These are phyloP conservation scores for Lepidurus arcticus DNA, from an alignment of 1,140 invertebrate species.

Conservation along the genomic window DNA sequence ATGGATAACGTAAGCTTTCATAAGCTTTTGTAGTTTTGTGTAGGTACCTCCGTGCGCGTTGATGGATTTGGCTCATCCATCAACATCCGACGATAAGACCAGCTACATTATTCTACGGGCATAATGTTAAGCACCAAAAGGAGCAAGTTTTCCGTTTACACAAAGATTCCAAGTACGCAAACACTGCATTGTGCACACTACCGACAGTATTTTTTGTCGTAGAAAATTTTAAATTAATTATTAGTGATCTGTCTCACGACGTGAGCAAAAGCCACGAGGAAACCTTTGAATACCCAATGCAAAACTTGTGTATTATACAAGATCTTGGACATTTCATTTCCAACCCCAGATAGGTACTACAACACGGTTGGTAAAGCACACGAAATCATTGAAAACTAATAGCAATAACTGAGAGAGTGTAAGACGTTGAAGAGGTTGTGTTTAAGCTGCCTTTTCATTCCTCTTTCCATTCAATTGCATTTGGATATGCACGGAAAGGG, in stretches of 20 bases:
- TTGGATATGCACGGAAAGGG: too few relatives aligned
- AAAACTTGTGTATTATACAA: too few relatives aligned
- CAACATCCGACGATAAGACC: not conserved
- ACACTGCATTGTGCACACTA: not conserved
- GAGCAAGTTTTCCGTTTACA: not conserved
- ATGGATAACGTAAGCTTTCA: slow-evolving; percentile 16
- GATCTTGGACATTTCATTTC: too few relatives aligned
- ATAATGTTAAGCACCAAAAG: not conserved
- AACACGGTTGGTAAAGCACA: too few relatives aligned
- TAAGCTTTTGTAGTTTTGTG: not conserved
- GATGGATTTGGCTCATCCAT: not conserved
- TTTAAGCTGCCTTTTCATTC: too few relatives aligned
- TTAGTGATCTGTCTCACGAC: not conserved
- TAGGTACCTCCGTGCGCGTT: slow-evolving; percentile 8
- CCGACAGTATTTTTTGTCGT: not conserved
- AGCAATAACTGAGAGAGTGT: too few relatives aligned
- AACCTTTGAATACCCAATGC: too few relatives aligned
- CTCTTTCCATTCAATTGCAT: too few relatives aligned
- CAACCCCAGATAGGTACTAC: too few relatives aligned
- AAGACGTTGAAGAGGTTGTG: too few relatives aligned
- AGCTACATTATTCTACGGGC: not conserved
- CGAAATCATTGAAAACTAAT: too few relatives aligned
- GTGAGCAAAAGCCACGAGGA: not conserved
- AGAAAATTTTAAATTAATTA: not conserved
- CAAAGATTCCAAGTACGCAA: not conserved